Conservation (phyloP, 2,888 invertebrate species). For the Acanthopleura granulata region DNA sequence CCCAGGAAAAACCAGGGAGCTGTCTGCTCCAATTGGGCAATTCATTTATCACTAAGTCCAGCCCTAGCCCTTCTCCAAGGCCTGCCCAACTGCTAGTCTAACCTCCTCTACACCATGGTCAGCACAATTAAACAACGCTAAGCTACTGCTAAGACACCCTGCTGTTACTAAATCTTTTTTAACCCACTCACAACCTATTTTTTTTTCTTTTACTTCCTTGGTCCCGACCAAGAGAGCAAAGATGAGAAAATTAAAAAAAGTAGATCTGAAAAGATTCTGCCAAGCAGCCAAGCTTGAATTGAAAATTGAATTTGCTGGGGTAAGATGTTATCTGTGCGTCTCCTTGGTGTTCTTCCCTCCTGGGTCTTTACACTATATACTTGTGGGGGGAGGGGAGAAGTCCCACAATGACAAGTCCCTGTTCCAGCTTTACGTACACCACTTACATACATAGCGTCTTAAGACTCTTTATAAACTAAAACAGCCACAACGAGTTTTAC, state of each 20-base stretch:
- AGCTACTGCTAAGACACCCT: no score
- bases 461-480: no score
- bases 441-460: no score
- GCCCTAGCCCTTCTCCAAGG: neutral
- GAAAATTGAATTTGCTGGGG: constrained; percentile 13
- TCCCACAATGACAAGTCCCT: no score
- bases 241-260: constrained; percentile 10
- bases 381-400: no score
- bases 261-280: constrained; percentile 1
- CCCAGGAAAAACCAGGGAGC: constrained; percentile 14
- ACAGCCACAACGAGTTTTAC: no score
- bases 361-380: neutral
- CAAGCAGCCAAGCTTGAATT: constrained; percentile 8
- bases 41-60: constrained; percentile 16
- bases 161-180: no score
- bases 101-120: neutral
- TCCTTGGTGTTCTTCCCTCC: neutral
- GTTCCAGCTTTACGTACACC: no score
- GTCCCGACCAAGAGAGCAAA: neutral
- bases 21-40: constrained; percentile 10
- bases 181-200: neutral
- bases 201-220: neutral
- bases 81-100: constrained; percentile 2
- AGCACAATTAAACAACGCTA: neutral
- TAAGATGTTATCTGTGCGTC: constrained; percentile 1